phyloP scores from a whole-genome alignment of 2,113 vertebrate genomes.

The Scomber japonicus region DNA sequence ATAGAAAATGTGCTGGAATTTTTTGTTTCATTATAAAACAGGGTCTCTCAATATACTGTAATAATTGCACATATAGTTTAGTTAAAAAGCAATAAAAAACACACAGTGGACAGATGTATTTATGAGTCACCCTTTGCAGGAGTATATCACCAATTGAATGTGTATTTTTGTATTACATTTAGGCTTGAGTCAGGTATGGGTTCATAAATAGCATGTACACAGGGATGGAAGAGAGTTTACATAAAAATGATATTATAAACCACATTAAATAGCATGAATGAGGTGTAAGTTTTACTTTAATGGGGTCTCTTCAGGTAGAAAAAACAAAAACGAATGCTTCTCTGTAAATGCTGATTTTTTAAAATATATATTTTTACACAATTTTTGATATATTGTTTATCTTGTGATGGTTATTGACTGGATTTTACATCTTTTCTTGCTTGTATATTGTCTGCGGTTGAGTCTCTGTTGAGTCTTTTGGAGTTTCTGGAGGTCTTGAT shows the following conservation, averaged over 20 bases:
- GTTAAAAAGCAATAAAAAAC: not conserved
- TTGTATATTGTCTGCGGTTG: not conserved
- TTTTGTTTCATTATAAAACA: not conserved
- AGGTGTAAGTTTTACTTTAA: not conserved
- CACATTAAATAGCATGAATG: not conserved
- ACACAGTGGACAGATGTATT: not conserved
- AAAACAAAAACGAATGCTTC: not conserved
- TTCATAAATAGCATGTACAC: not conserved
- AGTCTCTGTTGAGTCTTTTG: conserved; percentile 27
- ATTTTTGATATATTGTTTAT: not conserved
- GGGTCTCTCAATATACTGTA: not conserved
- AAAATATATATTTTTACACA: not conserved
- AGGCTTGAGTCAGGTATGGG: not conserved
- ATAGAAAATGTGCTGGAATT: not conserved
- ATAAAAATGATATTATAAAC: not conserved
- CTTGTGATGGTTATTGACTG: not conserved
- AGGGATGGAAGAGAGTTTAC: not conserved
- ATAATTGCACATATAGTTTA: not conserved
- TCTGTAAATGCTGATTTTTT: not conserved
- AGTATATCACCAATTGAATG: not conserved
- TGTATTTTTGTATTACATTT: conserved; percentile 25
- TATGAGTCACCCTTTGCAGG: conserved; percentile 15
- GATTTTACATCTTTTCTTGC: conserved; percentile 3
- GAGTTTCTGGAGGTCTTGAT: conserved; percentile 45
- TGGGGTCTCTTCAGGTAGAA: too few species aligned